These are phyloP conservation scores for Tragelaphus imberbis DNA, from an alignment of 2,113 vertebrate genomes.

Conservation along the genomic window DNA sequence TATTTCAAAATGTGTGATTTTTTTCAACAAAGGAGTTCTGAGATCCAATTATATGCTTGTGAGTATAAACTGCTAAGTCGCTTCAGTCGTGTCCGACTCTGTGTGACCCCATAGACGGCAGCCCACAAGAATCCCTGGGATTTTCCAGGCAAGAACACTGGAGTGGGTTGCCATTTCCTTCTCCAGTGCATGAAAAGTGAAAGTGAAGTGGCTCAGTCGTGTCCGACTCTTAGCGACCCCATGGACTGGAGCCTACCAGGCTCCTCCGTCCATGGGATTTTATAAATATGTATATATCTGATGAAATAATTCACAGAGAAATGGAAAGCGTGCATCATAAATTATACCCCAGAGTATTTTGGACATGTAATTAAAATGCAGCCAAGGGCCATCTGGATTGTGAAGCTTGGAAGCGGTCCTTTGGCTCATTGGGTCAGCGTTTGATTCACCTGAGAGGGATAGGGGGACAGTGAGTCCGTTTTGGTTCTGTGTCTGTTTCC, in stretches of 20 bases:
- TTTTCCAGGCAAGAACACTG: too few species aligned
- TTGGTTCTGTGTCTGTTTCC: not conserved
- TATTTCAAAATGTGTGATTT: constrained; percentile 21
- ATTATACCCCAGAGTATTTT: not conserved
- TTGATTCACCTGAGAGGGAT: not conserved
- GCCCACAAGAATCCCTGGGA: too few species aligned
- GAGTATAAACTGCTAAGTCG: not conserved
- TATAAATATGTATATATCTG: not conserved
- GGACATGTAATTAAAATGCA: not conserved
- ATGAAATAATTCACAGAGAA: constrained; percentile 14
- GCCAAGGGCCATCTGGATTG: not conserved
- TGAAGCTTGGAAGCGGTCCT: not conserved
- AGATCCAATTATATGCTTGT: not conserved
- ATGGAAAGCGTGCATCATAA: not conserved
- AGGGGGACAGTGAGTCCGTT: not conserved
- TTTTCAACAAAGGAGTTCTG: constrained; percentile 24
- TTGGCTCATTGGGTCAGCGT: not conserved
- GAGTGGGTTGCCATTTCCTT: too few species aligned
- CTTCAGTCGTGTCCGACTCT: too few species aligned
- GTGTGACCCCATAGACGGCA: too few species aligned
- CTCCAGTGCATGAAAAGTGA: too few species aligned
- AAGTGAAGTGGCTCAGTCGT: too few species aligned
- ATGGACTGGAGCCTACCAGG: too few species aligned
- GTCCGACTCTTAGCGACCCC: too few species aligned
- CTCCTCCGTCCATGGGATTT: too few species aligned